Evolutionary conservation across 2,797 vertebrate species (phyloP).

Genomic region (Enteromius afrohamiltoni): DNA sequence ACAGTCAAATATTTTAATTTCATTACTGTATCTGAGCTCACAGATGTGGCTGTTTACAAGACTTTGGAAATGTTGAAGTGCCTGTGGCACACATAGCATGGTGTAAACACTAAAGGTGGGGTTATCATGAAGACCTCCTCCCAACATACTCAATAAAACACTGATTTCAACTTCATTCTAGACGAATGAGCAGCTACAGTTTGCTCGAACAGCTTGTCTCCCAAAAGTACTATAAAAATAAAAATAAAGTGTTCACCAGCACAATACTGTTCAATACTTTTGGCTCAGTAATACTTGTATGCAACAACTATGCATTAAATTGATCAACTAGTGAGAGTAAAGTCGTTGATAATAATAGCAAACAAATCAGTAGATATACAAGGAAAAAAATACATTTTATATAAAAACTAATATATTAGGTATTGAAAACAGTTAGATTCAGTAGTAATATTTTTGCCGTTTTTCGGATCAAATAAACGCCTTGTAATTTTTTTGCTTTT

Average conservation of each 20-base stretch:
- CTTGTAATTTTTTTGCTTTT: background rate
- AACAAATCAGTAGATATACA: no score
- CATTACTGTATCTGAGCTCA: background rate
- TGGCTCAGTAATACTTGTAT: background rate
- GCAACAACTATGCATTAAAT: background rate
- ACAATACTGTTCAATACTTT: background rate
- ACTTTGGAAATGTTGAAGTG: conserved; percentile 14
- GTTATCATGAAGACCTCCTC: conserved; percentile 40
- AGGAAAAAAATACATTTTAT: background rate
- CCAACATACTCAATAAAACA: conserved; percentile 37
- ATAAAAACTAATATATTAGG: background rate
- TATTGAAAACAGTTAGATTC: background rate
- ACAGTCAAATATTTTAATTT: conserved; percentile 37
- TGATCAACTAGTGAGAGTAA: background rate
- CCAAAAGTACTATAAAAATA: background rate
- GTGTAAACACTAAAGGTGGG: conserved; percentile 48
- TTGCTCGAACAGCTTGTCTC: background rate
- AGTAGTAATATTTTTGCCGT: background rate
- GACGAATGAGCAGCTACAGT: background rate
- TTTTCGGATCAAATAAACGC: background rate
- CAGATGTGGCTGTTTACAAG: conserved; percentile 9
- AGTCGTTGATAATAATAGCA: background rate
- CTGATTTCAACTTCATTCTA: conserved; percentile 15
- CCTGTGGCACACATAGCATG: background rate
- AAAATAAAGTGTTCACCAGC: background rate